These are phyloP conservation scores for Axinella damicornis DNA, from an alignment of 37 sponge, comb jelly and placozoan genomes.

Conservation along the genomic window DNA sequence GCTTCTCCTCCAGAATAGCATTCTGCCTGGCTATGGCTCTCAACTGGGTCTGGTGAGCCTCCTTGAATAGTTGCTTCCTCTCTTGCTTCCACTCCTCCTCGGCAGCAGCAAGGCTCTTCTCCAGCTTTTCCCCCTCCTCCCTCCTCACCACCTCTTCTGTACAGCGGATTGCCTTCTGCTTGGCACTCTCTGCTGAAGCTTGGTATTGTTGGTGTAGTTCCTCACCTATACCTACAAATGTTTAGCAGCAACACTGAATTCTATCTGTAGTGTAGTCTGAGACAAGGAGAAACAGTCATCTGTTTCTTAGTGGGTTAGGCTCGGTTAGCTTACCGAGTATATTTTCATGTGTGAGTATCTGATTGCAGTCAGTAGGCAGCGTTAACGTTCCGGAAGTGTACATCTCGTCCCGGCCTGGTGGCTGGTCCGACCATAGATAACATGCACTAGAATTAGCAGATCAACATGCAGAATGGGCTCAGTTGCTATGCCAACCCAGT, in stretches of 20 bases:
- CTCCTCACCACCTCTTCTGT: slow-evolving; percentile 73
- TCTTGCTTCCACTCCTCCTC: slow-evolving; percentile 45
- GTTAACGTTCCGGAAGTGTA: neutral
- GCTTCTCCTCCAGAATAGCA: slow-evolving; percentile 34
- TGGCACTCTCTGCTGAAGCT: slow-evolving; percentile 38
- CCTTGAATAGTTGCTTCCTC: slow-evolving; percentile 43
- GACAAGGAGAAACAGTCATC: no score
- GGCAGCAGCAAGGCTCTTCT: slow-evolving; percentile 12
- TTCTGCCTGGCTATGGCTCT: slow-evolving; percentile 39
- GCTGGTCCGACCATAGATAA: no score
- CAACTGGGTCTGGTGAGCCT: slow-evolving; percentile 36
- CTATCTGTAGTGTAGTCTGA: no score
- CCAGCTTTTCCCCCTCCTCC: slow-evolving; percentile 47
- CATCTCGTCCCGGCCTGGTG: no score
- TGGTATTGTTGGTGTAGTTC: slow-evolving; percentile 25
- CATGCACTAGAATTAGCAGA: no score
- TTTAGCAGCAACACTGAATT: no score
- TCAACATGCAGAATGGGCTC: no score
- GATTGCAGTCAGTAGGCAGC: slow-evolving; percentile 4
- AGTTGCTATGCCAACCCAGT: no score
- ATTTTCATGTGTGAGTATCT: slow-evolving; percentile 12
- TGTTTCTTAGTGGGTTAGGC: no score
- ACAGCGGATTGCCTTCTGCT: slow-evolving; percentile 47
- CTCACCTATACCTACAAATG: slow-evolving; percentile 60
- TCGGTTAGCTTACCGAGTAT: slow-evolving; percentile 20